Percentiles rank a stretch among this genome's conserved stretches.
Conservation (phyloP, 1,140 invertebrate species). For the Bombus polaris region DNA sequence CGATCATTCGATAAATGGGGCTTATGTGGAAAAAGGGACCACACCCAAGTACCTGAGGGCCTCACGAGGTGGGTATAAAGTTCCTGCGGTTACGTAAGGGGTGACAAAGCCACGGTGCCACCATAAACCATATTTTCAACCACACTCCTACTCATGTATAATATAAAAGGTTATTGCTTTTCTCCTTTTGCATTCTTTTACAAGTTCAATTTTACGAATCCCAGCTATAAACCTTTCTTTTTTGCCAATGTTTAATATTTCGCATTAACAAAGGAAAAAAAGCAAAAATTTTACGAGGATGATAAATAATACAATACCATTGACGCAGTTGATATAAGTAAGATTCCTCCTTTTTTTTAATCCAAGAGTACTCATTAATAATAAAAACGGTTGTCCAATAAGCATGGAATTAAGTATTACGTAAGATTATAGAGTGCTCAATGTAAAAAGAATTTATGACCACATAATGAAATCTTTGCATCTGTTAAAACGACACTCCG, state of each 20-base stretch:
- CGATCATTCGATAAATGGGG: slow-evolving; percentile 46
- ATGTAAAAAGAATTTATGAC: slow-evolving; percentile 4
- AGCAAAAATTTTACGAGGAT: neutral
- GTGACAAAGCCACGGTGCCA: slow-evolving; percentile 36
- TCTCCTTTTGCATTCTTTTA: neutral
- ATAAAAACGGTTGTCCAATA: neutral
- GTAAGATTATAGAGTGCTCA: neutral
- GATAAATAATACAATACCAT: neutral
- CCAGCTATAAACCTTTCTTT: neutral
- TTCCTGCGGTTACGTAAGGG: slow-evolving; percentile 36
- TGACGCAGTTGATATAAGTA: neutral
- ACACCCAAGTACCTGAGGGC: slow-evolving; percentile 44
- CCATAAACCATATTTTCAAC: slow-evolving; percentile 35
- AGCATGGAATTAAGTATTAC: neutral
- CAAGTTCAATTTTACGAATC: neutral
- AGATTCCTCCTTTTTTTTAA: neutral
- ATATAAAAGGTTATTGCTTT: slow-evolving; percentile 8
- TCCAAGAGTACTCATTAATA: neutral
- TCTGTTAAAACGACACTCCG: neutral
- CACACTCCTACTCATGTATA: neutral
- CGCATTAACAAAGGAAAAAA: neutral
- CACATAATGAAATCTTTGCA: neutral
- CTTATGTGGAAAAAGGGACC: slow-evolving; percentile 34
- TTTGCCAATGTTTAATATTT: neutral
- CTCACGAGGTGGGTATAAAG: slow-evolving; percentile 7